These are phyloP conservation scores for Origma solitaria DNA, from an alignment of 2,113 vertebrate species.

Conservation along the genomic window DNA sequence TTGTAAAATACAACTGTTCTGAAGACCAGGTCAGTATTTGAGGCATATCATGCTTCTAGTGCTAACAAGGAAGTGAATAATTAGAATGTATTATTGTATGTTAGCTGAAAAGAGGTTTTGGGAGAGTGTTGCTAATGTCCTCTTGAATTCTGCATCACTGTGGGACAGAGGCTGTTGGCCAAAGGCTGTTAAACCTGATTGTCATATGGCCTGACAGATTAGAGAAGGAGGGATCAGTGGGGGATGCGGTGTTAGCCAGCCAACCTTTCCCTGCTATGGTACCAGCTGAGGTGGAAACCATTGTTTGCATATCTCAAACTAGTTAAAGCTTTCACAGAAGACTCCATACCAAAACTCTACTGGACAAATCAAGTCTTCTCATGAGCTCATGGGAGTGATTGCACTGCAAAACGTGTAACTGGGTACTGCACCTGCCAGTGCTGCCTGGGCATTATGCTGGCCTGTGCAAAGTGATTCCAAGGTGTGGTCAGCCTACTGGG, in stretches of 20 bases:
- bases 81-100: not conserved
- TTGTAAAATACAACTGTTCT: not conserved
- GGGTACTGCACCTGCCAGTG: not conserved
- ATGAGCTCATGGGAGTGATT: not conserved
- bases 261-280: not conserved
- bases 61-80: not conserved
- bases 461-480: not conserved
- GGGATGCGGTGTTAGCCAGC: not conserved
- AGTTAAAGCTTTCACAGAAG: not conserved
- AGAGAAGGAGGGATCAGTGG: not conserved
- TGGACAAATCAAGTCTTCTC: not conserved
- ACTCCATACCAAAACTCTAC: not conserved
- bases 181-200: not conserved
- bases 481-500: not conserved
- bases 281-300: not conserved
- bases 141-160: not conserved
- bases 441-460: not conserved
- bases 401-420: accelerated
- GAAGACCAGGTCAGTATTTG: not conserved
- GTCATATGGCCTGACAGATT: not conserved
- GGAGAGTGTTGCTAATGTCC: not conserved
- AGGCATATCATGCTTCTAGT: not conserved
- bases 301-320: not conserved
- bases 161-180: not conserved
- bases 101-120: not conserved